Evolutionary conservation across 2,113 vertebrate species (phyloP), one percentile per base, ranked within the genome.

Genomic region (Ictalurus furcatus): DNA sequence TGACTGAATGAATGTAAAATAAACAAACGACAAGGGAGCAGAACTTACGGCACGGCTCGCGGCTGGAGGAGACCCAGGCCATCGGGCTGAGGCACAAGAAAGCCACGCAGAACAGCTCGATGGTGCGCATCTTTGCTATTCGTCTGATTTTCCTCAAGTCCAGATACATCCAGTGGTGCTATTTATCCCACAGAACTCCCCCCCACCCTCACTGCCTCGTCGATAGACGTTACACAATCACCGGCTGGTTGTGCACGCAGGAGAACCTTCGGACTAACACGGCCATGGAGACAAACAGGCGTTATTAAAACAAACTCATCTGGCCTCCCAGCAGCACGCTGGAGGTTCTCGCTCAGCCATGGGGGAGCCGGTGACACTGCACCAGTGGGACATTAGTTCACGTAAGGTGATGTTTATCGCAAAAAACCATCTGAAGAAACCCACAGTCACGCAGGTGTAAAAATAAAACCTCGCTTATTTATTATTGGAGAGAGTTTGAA

Each of bases 41-140:
- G 2, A 0, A 89, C 91, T 91, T 88, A 91, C 91, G 91, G 58
- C 91, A 91, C 44, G 91, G 89, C 73, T 90, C 80, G 3, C 91
- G 91, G 37, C 69, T 52, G 84, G 87, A 79, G 4, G 91, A 90
- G 30, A 87, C 91, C 91, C 87, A 91, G 48, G 73, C 89, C 40
- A 88, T 34, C 9, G 85, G 82, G 40, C 89, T 90, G 73, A 91
- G 81, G 91, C 91, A 91, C n/a, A 85, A 73, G 87, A 90, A 81
- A 34, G 86, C 85, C 61, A 90, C 79, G 86, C 85, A 90, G 85
- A 91, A 86, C 87, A 91, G 87, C 91, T 91, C 78, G 30, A 90
- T 30, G 9, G 87, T 58, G 34, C 19, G 87, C 91, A 91, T 91
- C 80, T 59, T 90, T 85, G 52, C 89, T 81, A 23, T 84, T 23